These are phyloP conservation scores for Chydorus sphaericus DNA, from an alignment of 2,888 invertebrate genomes.

Conservation along the genomic window DNA sequence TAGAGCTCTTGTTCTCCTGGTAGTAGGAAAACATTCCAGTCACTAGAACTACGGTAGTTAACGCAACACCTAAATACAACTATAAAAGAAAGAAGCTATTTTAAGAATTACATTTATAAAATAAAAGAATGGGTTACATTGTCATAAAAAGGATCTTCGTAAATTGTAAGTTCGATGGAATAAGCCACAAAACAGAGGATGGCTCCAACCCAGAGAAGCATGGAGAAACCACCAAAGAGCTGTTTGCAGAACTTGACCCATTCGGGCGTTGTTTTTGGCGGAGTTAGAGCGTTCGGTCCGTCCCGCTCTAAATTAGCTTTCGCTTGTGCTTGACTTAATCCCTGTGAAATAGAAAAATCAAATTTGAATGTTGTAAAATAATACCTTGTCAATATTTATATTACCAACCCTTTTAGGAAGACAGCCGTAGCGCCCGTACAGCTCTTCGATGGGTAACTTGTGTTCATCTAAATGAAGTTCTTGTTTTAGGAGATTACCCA, in stretches of 20 bases:
- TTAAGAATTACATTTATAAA: too few relatives aligned
- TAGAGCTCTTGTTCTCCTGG: constrained; percentile 39
- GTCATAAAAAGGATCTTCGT: not conserved
- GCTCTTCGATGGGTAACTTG: too few relatives aligned
- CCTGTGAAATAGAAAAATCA: not conserved
- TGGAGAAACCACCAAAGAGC: constrained; percentile 37
- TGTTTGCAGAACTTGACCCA: constrained; percentile 39
- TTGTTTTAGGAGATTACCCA: too few relatives aligned
- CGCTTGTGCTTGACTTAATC: constrained; percentile 6
- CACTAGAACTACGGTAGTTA: constrained; percentile 37
- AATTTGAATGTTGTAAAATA: too few relatives aligned
- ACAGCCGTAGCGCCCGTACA: too few relatives aligned
- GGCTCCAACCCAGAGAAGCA: constrained; percentile 35
- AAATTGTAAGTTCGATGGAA: not conserved
- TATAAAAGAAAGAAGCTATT: constrained; percentile 17
- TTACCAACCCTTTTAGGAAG: too few relatives aligned
- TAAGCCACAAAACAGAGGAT: constrained; percentile 31
- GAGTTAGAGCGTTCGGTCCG: constrained; percentile 32
- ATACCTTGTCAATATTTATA: too few relatives aligned
- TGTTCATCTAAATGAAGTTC: too few relatives aligned
- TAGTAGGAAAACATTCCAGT: constrained; percentile 42
- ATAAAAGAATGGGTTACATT: not conserved
- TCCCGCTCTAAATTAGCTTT: not conserved
- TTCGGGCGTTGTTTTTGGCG: constrained; percentile 35
- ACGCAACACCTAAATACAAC: constrained; percentile 37